Evolutionary conservation across 1,140 invertebrate genomes (phyloP).

Genomic region (Caenorhabditis elegans): WBcel235 BX284602.5:11392501-11393000

Average conservation of each 20-base stretch:
- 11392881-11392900: too few species aligned
- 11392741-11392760: slow-evolving; percentile 31
- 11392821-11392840: too few species aligned
- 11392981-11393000: too few species aligned
- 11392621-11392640: not conserved
- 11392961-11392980: too few species aligned
- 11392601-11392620: not conserved
- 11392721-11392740: not conserved
- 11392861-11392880: too few species aligned
- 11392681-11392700: slow-evolving; percentile 23
- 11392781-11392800: slow-evolving; percentile 5
- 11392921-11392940: not conserved
- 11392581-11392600: slow-evolving; percentile 7
- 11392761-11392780: not conserved
- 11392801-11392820: not conserved
- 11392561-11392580: slow-evolving; percentile 4
- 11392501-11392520: not conserved
- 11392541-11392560: not conserved
- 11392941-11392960: too few species aligned
- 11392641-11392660: not conserved
- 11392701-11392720: slow-evolving; percentile 3
- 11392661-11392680: not conserved
- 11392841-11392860: not conserved
- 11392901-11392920: not conserved
- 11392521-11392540: not conserved